Conservation (phyloP, 1,140 invertebrate species). For the Wasmannia auropunctata region DNA sequence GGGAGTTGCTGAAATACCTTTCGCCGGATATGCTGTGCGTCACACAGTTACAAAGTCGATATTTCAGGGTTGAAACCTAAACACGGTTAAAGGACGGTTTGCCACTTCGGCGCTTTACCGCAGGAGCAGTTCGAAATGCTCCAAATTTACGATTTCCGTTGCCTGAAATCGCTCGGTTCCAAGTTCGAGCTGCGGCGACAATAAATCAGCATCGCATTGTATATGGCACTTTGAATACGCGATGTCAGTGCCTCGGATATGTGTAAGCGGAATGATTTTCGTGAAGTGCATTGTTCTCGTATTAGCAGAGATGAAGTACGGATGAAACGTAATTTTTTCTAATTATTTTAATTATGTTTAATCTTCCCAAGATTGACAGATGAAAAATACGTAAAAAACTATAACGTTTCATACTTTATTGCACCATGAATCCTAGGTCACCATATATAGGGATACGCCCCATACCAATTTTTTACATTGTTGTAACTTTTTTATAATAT, state of each 20-base stretch:
- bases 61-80: constrained; percentile 68
- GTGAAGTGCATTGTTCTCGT: background rate
- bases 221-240: constrained; percentile 21
- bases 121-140: constrained; percentile 14
- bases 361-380: background rate
- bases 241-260: constrained; percentile 1
- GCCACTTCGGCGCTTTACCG: constrained; percentile 11
- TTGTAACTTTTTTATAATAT: too few relatives aligned
- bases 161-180: constrained; percentile 55
- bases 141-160: constrained; percentile 68
- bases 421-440: too few relatives aligned
- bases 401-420: background rate
- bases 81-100: constrained; percentile 70
- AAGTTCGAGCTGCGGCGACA: constrained; percentile 32
- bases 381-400: background rate
- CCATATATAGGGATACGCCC: too few relatives aligned
- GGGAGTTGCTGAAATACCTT: constrained; percentile 63
- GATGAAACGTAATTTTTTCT: background rate
- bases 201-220: constrained; percentile 52
- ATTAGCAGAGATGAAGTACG: background rate
- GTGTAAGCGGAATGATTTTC: background rate
- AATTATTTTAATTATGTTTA: background rate
- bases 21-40: constrained; percentile 58
- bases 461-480: too few relatives aligned
- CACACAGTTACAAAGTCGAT: constrained; percentile 69